A percentile compares a stretch with the other conserved stretches of the same genome.
Evolutionary conservation across 2,888 invertebrate species (phyloP).

Genomic region (Trilocha varians): DNA sequence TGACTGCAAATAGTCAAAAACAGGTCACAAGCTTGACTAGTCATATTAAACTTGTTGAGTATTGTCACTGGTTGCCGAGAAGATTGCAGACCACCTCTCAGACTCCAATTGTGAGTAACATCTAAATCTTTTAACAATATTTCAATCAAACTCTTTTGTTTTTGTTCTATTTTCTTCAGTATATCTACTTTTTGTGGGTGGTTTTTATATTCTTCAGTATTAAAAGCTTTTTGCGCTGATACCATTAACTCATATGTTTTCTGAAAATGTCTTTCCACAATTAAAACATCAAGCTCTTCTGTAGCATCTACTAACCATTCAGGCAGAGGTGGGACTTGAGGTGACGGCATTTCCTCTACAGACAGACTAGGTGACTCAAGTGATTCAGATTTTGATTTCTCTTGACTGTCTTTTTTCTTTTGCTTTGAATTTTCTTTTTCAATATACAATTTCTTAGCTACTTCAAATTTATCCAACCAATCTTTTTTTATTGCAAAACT

Average conservation of each 20-base stretch:
- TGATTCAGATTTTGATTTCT: slow-evolving; percentile 51
- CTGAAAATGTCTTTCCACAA: slow-evolving; percentile 96
- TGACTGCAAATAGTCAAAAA: slow-evolving; percentile 87
- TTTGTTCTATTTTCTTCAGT: slow-evolving; percentile 75
- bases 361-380: slow-evolving; percentile 65
- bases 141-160: slow-evolving; percentile 85
- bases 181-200: slow-evolving; percentile 56
- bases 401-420: slow-evolving; percentile 58
- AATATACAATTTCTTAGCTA: slow-evolving; percentile 87
- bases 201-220: slow-evolving; percentile 47
- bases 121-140: slow-evolving; percentile 92
- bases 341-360: slow-evolving; percentile 57
- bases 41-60: slow-evolving; percentile 81
- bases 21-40: slow-evolving; percentile 83
- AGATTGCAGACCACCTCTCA: slow-evolving; percentile 91
- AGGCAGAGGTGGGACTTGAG: slow-evolving; percentile 67
- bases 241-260: slow-evolving; percentile 89
- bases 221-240: slow-evolving; percentile 52
- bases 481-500: slow-evolving; percentile 87
- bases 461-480: slow-evolving; percentile 94
- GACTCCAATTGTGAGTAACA: slow-evolving; percentile 90
- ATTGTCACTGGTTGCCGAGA: slow-evolving; percentile 87
- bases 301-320: slow-evolving; percentile 94
- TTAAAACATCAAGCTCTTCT: slow-evolving; percentile 94
- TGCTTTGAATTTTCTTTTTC: slow-evolving; percentile 74